These are phyloP conservation scores for Papilio dardanus DNA, from an alignment of 1,140 invertebrate species.

Conservation along the genomic window DNA sequence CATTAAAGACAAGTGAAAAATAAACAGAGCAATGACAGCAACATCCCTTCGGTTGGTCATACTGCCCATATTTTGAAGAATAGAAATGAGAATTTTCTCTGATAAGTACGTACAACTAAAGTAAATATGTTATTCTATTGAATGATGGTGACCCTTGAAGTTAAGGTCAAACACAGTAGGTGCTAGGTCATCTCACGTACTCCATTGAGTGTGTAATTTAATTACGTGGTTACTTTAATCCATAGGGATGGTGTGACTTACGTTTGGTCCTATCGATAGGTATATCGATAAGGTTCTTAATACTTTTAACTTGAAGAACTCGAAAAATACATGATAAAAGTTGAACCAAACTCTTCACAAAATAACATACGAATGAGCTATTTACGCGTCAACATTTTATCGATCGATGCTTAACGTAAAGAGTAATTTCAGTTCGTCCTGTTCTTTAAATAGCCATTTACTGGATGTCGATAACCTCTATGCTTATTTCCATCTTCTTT, in stretches of 20 bases:
- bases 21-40: not conserved
- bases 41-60: not conserved
- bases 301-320: too few species aligned
- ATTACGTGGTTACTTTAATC: not conserved
- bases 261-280: not conserved
- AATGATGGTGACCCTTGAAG: not conserved
- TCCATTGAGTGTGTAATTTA: constrained; percentile 3
- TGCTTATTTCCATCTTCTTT: constrained; percentile 21
- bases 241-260: not conserved
- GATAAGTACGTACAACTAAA: not conserved
- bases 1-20: not conserved
- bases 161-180: not conserved
- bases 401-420: constrained; percentile 18
- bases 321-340: too few species aligned
- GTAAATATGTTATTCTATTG: not conserved
- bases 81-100: not conserved
- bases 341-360: not conserved
- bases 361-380: not conserved
- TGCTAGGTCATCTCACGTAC: not conserved
- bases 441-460: constrained; percentile 27
- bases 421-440: constrained; percentile 29
- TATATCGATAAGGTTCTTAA: too few species aligned
- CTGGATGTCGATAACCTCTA: constrained; percentile 22
- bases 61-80: not conserved
- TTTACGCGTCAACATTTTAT: constrained; percentile 10